Evolutionary conservation across 2,113 vertebrate species (phyloP).

Genomic region (Poecilia latipinna): DNA sequence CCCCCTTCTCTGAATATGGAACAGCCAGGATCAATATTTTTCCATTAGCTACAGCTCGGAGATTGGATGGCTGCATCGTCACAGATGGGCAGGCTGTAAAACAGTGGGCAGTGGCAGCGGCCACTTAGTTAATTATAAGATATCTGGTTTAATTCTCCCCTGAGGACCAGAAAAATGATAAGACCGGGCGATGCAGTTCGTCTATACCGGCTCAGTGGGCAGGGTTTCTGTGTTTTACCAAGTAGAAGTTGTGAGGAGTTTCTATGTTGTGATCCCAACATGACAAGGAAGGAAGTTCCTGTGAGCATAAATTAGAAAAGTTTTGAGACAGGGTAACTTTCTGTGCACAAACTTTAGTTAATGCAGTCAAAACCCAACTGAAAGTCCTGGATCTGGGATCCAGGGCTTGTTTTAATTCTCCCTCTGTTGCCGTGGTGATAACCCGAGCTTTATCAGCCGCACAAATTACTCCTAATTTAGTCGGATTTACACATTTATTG

Average conservation of each 20-base stretch:
- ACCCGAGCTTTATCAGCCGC: slow-evolving; percentile 16
- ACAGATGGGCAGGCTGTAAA: slow-evolving; percentile 57
- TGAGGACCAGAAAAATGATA: slow-evolving; percentile 24
- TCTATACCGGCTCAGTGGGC: background rate
- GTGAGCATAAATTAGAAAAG: background rate
- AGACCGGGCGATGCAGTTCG: background rate
- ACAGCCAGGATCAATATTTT: slow-evolving; percentile 75
- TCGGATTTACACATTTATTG: background rate
- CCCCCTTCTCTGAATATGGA: slow-evolving; percentile 64
- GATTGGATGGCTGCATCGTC: slow-evolving; percentile 63
- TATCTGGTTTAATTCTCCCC: slow-evolving; percentile 54
- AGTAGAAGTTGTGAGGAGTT: background rate
- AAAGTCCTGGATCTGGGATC: background rate
- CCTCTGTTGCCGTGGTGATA: background rate
- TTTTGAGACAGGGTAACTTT: slow-evolving; percentile 4
- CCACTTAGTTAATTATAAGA: slow-evolving; percentile 78
- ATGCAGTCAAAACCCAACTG: background rate
- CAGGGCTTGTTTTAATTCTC: background rate
- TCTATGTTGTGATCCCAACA: background rate
- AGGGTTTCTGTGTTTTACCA: background rate
- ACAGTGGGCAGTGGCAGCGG: slow-evolving; percentile 52
- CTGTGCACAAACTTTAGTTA: background rate
- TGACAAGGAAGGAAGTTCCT: background rate
- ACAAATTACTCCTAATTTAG: slow-evolving; percentile 4
- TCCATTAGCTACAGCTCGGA: slow-evolving; percentile 75